Evolutionary conservation across 1,140 invertebrate species (phyloP), one percentile per base, ranked within the genome.

Genomic region (Eumeta japonica): DNA sequence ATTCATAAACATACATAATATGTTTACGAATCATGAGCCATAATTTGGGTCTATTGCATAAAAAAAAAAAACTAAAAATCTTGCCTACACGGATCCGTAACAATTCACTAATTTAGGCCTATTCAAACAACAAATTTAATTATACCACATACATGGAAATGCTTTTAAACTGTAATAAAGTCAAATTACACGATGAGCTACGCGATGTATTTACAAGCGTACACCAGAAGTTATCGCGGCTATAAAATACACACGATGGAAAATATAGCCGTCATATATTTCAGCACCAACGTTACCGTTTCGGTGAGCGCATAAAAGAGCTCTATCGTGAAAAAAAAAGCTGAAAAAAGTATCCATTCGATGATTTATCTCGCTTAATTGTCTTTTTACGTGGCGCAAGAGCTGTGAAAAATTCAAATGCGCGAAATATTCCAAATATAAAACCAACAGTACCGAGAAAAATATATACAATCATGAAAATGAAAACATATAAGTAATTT

Each of bases 291-390:
- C 46, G 39, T 36, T 27, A 48, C 37, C 31, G 35, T 48, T 44
- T 41, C 41, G 40, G 37, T 44, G 39, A 35, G 35, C 50, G 48
- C 46, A 57, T 54, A 55, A 62, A 62, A 55, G n/a, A 43, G 41
- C 41, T 34, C 28, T 52, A 51, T 41, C 39, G 39, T 49, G 41
- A 39, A 46, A 46, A 48, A 44, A 39, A 50, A 38, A 41, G 33
- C 41, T 34, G 39, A 56, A 52, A 50, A 51, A 46, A 37, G 42
- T 24, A 7, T 24, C 20, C 41, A 46, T 40, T 54, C 59, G 36
- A 46, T 65, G 56, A 68, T 65, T 63, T 68, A 68, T 59, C n/a
- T 34, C 39, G 37, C 55, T 65, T 62, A 62, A 68, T 62, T 60
- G 60, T 48, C 59, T 47, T 61, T 63, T 53, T 51, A 54, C 53